These are phyloP conservation scores for Agapornis roseicollis DNA, from an alignment of 2,113 vertebrate species.

Conservation along the genomic window DNA sequence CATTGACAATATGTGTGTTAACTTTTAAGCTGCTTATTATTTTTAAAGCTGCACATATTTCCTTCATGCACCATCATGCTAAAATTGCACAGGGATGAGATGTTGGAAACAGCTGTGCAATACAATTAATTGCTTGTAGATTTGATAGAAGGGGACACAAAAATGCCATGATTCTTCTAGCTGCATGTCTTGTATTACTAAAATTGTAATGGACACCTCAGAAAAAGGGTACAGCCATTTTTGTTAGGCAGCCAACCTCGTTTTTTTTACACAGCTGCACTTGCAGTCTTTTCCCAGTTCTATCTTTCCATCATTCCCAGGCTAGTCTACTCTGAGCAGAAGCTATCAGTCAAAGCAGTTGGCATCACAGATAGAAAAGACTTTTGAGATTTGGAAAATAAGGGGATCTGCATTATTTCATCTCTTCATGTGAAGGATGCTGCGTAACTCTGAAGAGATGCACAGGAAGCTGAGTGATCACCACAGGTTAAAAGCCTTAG, in stretches of 20 bases:
- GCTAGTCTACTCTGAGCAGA: neutral
- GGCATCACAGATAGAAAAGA: neutral
- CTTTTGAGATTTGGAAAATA: neutral
- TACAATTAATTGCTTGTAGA: neutral
- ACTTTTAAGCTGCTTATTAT: neutral
- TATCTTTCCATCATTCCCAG: neutral
- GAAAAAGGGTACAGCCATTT: neutral
- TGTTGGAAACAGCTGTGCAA: neutral
- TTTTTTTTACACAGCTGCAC: neutral
- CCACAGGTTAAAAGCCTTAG: neutral
- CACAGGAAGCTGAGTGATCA: neutral
- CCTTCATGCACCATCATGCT: neutral
- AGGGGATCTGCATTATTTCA: neutral
- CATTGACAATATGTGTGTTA: neutral
- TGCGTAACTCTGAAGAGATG: neutral
- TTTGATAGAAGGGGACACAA: neutral
- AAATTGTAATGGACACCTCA: neutral
- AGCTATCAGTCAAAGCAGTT: neutral
- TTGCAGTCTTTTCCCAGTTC: neutral
- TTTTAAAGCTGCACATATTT: neutral
- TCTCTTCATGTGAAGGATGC: neutral
- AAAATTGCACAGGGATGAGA: neutral
- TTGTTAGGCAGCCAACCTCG: neutral
- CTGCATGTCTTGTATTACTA: neutral
- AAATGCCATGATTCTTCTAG: neutral